Evolutionary conservation across 2,888 invertebrate genomes (phyloP).

Genomic region (Biston betularia): DNA sequence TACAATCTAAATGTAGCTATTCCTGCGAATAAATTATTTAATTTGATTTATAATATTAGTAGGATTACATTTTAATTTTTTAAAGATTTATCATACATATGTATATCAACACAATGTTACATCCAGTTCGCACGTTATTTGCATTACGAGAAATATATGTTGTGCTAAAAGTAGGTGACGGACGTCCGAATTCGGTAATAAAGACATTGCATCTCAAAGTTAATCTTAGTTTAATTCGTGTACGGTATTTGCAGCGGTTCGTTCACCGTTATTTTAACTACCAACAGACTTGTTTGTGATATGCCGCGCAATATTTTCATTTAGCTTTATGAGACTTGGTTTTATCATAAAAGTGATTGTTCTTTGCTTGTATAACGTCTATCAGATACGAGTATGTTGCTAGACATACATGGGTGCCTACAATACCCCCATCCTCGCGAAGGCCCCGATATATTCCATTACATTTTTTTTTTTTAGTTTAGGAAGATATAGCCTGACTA

Average conservation of each 20-base stretch:
- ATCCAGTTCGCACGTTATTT: not conserved
- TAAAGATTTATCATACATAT: not conserved
- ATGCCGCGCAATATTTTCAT: slow-evolving; percentile 27
- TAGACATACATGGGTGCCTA: slow-evolving; percentile 6
- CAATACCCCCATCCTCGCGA: not conserved
- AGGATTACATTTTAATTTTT: not conserved
- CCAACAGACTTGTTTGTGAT: slow-evolving; percentile 36
- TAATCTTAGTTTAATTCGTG: slow-evolving; percentile 69
- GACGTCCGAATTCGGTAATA: slow-evolving; percentile 54
- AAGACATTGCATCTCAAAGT: slow-evolving; percentile 57
- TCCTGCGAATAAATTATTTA: no score
- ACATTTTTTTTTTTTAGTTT: no score
- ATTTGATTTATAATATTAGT: no score
- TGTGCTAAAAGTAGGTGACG: not conserved
- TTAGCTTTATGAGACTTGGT: slow-evolving; percentile 19
- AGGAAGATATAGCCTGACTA: no score
- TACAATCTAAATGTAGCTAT: no score
- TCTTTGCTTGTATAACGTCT: slow-evolving; percentile 43
- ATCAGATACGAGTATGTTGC: slow-evolving; percentile 6
- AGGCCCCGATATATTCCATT: no score
- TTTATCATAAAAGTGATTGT: slow-evolving; percentile 22
- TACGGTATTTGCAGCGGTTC: slow-evolving; percentile 81
- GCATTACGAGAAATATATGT: not conserved
- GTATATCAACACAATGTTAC: not conserved
- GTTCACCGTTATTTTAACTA: slow-evolving; percentile 76